phyloP scores from a whole-genome alignment of 2,113 vertebrate species.

The Oxyura jamaicensis region DNA sequence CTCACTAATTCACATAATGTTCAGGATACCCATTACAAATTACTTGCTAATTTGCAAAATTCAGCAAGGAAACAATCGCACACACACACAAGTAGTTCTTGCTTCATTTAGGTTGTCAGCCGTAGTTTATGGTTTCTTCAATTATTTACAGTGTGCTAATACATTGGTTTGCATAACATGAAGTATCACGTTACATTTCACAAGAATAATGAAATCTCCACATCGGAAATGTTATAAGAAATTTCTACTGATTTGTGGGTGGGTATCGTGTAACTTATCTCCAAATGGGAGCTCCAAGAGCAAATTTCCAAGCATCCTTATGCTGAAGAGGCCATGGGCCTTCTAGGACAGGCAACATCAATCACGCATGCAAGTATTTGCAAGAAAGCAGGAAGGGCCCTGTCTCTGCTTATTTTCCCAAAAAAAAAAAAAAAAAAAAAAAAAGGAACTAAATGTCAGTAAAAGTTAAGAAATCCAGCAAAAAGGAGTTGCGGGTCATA shows the following conservation, averaged over 20 bases:
- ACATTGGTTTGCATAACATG: neutral
- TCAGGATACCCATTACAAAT: conserved; percentile 39
- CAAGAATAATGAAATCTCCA: conserved; percentile 7
- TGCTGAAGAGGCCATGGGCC: rapidly evolving
- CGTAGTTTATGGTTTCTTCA: conserved; percentile 47
- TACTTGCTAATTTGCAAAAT: conserved; percentile 41
- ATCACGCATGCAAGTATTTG: neutral
- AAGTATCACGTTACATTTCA: neutral
- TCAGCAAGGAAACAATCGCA: neutral
- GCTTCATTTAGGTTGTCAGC: conserved; percentile 16
- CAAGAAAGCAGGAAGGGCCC: neutral
- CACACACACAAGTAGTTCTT: neutral
- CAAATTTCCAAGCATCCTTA: neutral
- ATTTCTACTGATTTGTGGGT: neutral
- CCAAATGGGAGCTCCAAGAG: neutral
- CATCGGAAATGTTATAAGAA: neutral
- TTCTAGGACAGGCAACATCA: neutral
- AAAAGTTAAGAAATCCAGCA: neutral
- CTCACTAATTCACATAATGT: conserved; percentile 21
- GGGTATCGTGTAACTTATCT: rapidly evolving
- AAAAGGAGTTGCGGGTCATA: neutral
- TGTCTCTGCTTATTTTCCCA: neutral
- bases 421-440: rapidly evolving
- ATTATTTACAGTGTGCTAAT: conserved; percentile 62
- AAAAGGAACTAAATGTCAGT: neutral